These are phyloP conservation scores for Itoplectis maculator DNA, from an alignment of 2,888 invertebrate genomes.

Conservation along the genomic window DNA sequence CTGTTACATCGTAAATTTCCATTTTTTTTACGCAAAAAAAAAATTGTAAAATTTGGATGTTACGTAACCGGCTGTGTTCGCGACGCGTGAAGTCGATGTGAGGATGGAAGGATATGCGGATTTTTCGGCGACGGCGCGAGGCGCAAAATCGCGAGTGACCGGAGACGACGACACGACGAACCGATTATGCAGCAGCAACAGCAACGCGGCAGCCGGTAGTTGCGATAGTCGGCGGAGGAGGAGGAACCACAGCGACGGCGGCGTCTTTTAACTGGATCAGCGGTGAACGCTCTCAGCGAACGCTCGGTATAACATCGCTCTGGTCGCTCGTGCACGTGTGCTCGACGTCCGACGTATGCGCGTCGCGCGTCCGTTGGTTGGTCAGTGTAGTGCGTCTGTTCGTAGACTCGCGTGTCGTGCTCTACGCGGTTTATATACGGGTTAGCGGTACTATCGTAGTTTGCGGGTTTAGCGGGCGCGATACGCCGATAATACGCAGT, in stretches of 20 bases:
- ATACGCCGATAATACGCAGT: slow-evolving; percentile 22
- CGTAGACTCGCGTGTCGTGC: too few relatives aligned
- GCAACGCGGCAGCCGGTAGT: slow-evolving; percentile 32
- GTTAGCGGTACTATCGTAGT: slow-evolving; percentile 31
- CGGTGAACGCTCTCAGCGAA: slow-evolving; percentile 64
- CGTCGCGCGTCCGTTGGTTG: too few relatives aligned
- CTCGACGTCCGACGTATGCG: not conserved
- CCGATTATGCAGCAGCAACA: slow-evolving; percentile 10
- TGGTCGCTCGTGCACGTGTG: slow-evolving; percentile 56
- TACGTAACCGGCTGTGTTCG: not conserved
- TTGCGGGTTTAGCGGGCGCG: not conserved
- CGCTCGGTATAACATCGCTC: slow-evolving; percentile 50
- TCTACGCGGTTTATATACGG: too few relatives aligned
- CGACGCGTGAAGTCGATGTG: too few relatives aligned
- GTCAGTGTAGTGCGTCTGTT: too few relatives aligned
- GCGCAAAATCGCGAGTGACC: not conserved
- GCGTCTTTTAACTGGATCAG: slow-evolving; percentile 67
- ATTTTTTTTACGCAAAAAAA: not conserved
- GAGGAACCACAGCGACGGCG: slow-evolving; percentile 34
- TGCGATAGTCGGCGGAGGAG: slow-evolving; percentile 4
- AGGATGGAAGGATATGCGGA: slow-evolving; percentile 28
- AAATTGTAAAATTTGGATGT: slow-evolving; percentile 22
- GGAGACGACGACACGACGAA: not conserved
- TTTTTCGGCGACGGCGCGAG: not conserved
- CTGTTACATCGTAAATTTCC: not conserved